Evolutionary conservation across 1,140 invertebrate species (phyloP).

Genomic region (Mesaphorura yosii): DNA sequence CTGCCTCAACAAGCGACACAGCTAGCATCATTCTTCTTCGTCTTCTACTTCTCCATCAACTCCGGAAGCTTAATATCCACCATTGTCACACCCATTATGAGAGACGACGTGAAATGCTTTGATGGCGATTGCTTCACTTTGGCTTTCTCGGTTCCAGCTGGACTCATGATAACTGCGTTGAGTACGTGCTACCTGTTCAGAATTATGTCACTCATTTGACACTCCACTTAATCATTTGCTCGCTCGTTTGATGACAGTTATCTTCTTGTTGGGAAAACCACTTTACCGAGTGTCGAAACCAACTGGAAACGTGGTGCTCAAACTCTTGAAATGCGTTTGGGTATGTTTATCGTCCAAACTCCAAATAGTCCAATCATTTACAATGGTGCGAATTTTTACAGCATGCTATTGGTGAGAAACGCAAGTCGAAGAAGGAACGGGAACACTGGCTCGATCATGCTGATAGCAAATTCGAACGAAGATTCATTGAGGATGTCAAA

Average conservation of each 20-base stretch:
- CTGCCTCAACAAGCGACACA: slow-evolving; percentile 35
- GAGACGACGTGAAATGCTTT: slow-evolving; percentile 55
- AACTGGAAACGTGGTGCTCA: slow-evolving; percentile 66
- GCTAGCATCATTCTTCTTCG: slow-evolving; percentile 51
- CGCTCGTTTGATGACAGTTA: slow-evolving; percentile 43
- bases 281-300: slow-evolving; percentile 66
- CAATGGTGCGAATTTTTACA: not conserved
- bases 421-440: slow-evolving; percentile 34
- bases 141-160: slow-evolving; percentile 49
- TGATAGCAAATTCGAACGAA: slow-evolving; percentile 51
- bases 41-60: slow-evolving; percentile 91
- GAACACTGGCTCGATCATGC: slow-evolving; percentile 71
- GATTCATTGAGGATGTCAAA: slow-evolving; percentile 64
- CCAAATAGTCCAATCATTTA: slow-evolving; percentile 31
- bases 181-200: slow-evolving; percentile 22
- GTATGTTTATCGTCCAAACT: slow-evolving; percentile 49
- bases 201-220: not conserved
- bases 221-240: not conserved
- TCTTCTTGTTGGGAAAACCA: slow-evolving; percentile 65
- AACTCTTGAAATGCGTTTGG: slow-evolving; percentile 60
- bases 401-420: too few species aligned
- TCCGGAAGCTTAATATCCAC: slow-evolving; percentile 81
- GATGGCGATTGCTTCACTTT: slow-evolving; percentile 45
- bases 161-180: slow-evolving; percentile 39
- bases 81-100: slow-evolving; percentile 73